A percentile compares a stretch with the other conserved stretches of the same genome.
phyloP scores from a whole-genome alignment of 2,888 invertebrate genomes.

The Lepidochitona cinerea region DNA sequence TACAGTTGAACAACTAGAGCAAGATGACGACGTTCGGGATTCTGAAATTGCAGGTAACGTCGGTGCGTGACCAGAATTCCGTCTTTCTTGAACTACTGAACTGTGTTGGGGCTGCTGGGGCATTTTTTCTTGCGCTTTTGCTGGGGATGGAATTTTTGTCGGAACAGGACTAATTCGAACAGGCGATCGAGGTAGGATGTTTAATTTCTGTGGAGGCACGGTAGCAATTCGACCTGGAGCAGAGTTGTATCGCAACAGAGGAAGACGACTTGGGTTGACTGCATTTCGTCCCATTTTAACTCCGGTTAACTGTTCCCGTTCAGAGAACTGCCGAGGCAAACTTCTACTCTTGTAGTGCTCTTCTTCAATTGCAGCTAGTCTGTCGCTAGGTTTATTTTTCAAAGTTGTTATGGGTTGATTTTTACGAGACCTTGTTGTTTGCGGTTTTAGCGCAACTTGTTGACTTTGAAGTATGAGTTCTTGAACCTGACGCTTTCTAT shows the following conservation, averaged over 20 bases:
- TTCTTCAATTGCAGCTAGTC: constrained; percentile 20
- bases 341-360: constrained; percentile 35
- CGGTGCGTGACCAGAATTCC: constrained; percentile 19
- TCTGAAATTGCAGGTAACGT: constrained; percentile 42
- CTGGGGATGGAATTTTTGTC: neutral
- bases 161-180: neutral
- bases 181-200: neutral
- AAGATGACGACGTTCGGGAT: constrained; percentile 39
- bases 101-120: neutral
- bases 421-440: constrained; percentile 43
- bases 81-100: neutral
- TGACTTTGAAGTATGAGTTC: constrained; percentile 45
- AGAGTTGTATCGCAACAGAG: constrained; percentile 52
- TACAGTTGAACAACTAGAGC: constrained; percentile 35
- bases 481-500: constrained; percentile 41
- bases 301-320: constrained; percentile 25
- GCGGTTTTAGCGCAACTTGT: constrained; percentile 33
- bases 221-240: constrained; percentile 60
- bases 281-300: constrained; percentile 41
- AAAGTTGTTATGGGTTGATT: constrained; percentile 60
- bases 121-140: neutral
- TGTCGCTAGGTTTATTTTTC: constrained; percentile 35
- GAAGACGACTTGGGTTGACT: constrained; percentile 37
- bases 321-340: constrained; percentile 36
- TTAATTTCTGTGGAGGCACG: constrained; percentile 46